These are phyloP conservation scores for Acrocephalus kingi DNA, from an alignment of 2,113 vertebrate species.

Conservation along the genomic window DNA sequence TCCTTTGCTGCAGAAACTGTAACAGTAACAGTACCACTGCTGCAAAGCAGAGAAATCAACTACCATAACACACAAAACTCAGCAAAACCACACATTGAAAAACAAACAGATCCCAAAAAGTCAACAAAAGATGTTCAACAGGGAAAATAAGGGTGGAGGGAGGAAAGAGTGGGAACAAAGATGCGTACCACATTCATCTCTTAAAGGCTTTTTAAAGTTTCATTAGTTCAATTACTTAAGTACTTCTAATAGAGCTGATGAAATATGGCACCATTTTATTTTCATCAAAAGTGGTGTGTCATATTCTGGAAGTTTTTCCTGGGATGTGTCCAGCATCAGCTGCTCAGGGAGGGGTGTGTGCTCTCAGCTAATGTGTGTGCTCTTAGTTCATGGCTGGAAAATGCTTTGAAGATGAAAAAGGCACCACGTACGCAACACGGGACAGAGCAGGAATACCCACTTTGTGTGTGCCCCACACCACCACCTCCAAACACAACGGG, in stretches of 20 bases:
- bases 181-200: background rate
- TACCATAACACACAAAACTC: background rate
- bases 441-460: background rate
- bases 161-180: background rate
- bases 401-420: constrained; percentile 47
- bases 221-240: constrained; percentile 51
- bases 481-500: background rate
- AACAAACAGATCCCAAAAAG: background rate
- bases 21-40: background rate
- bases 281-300: constrained; percentile 48
- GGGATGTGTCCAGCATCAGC: background rate
- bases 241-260: constrained; percentile 46
- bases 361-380: background rate
- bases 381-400: constrained; percentile 55
- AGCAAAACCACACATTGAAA: background rate
- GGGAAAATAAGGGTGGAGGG: background rate
- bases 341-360: background rate
- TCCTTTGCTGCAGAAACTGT: background rate
- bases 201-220: constrained; percentile 6
- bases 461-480: background rate
- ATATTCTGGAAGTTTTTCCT: constrained; percentile 28
- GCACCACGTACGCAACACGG: background rate
- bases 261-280: constrained; percentile 24
- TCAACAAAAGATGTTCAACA: background rate
- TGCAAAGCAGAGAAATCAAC: background rate